These are phyloP conservation scores for Julus scandinavius DNA, from an alignment of 2,888 invertebrate genomes.

Conservation along the genomic window DNA sequence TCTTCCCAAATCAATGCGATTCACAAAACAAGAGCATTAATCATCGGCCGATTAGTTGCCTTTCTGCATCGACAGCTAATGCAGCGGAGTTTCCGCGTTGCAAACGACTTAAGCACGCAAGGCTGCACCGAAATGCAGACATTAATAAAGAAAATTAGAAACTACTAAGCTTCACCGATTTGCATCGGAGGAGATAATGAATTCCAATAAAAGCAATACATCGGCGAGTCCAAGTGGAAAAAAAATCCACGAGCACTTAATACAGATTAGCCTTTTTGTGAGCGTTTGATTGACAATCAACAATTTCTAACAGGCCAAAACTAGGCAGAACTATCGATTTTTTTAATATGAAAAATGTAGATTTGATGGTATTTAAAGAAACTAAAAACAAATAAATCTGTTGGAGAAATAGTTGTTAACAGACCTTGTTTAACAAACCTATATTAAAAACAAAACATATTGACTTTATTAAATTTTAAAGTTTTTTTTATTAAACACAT, in stretches of 20 bases:
- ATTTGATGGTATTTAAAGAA: too few species aligned
- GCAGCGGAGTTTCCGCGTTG: not conserved
- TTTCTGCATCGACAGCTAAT: not conserved
- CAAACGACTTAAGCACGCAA: not conserved
- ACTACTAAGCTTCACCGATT: not conserved
- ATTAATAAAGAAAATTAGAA: not conserved
- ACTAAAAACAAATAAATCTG: too few species aligned
- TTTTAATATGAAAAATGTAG: too few species aligned
- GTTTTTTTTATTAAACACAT: too few species aligned
- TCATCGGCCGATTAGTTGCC: constrained; percentile 8
- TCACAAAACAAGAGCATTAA: constrained; percentile 11
- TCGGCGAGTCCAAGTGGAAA: not conserved
- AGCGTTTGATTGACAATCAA: too few species aligned
- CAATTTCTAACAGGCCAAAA: too few species aligned
- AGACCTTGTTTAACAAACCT: too few species aligned
- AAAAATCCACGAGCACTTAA: not conserved
- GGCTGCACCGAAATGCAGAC: not conserved
- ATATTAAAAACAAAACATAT: too few species aligned
- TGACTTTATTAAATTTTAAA: too few species aligned
- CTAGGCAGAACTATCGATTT: too few species aligned
- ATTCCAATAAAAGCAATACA: not conserved
- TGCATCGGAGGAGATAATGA: not conserved
- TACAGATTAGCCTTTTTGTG: not conserved
- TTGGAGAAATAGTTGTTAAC: too few species aligned
- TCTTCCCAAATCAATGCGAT: not conserved